Conservation (phyloP, 2,113 vertebrate species). For the Cyrtonyx montezumae region DNA sequence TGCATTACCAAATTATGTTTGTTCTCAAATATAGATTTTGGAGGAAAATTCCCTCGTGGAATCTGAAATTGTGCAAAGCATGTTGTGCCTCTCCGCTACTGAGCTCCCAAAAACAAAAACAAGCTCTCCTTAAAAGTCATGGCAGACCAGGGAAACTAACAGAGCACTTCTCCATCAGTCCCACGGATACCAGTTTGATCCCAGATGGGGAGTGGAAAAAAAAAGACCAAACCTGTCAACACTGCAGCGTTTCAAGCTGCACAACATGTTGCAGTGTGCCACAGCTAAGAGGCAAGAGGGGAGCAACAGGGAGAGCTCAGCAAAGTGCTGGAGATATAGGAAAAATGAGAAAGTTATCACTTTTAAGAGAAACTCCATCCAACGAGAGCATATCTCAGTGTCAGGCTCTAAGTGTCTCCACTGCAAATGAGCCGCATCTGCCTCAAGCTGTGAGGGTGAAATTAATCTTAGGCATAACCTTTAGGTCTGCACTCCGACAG, state of each 20-base stretch:
- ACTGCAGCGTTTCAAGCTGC: rapidly evolving
- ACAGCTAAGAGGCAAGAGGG: no score
- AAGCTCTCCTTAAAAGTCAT: background rate
- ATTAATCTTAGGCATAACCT: conserved; percentile 23
- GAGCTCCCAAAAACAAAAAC: background rate
- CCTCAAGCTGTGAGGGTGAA: conserved; percentile 22
- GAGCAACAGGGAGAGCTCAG: rapidly evolving
- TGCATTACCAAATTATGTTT: background rate
- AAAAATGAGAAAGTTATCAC: background rate
- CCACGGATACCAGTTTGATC: background rate
- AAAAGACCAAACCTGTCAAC: background rate
- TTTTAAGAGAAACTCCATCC: background rate
- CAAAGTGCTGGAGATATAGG: background rate
- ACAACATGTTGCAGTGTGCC: rapidly evolving
- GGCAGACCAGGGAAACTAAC: background rate
- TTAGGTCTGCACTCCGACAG: background rate
- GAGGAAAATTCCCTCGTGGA: background rate
- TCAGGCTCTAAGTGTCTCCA: background rate
- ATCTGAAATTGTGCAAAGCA: background rate
- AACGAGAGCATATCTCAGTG: background rate
- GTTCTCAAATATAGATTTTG: background rate
- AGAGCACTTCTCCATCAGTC: rapidly evolving
- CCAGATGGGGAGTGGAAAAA: background rate
- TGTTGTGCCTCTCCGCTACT: background rate
- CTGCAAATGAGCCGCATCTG: background rate